Conservation (phyloP, 2,113 vertebrate genomes). For the Macrotus californicus region DNA sequence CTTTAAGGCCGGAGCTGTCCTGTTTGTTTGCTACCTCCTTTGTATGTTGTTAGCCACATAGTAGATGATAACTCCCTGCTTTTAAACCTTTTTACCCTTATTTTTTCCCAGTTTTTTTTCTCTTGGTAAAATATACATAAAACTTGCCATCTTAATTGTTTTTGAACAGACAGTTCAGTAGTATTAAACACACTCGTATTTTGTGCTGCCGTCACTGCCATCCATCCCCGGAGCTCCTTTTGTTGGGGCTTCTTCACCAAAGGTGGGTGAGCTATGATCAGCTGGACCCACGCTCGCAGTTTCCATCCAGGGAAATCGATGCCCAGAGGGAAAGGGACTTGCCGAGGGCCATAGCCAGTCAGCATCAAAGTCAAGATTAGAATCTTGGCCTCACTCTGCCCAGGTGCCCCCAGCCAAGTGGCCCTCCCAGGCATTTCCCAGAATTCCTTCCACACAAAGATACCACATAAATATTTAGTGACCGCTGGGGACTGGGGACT, state of each 20-base stretch:
- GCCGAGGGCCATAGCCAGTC: background rate
- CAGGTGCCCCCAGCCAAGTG: rapidly evolving
- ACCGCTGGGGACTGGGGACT: background rate
- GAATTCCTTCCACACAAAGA: background rate
- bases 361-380: background rate
- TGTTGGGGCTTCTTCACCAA: background rate
- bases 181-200: background rate
- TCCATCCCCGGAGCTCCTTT: background rate
- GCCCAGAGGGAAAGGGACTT: background rate
- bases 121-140: background rate
- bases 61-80: background rate
- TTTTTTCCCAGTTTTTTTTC: background rate
- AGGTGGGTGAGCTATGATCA: background rate
- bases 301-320: background rate
- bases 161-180: background rate
- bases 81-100: background rate
- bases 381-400: background rate
- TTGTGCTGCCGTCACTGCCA: rapidly evolving
- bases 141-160: background rate
- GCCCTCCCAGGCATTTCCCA: background rate
- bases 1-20: background rate
- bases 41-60: background rate
- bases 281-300: background rate
- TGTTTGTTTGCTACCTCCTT: background rate
- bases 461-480: background rate